Evolutionary conservation across 2,888 invertebrate genomes (phyloP).

Genomic region (Geotrupes spiniger): DNA sequence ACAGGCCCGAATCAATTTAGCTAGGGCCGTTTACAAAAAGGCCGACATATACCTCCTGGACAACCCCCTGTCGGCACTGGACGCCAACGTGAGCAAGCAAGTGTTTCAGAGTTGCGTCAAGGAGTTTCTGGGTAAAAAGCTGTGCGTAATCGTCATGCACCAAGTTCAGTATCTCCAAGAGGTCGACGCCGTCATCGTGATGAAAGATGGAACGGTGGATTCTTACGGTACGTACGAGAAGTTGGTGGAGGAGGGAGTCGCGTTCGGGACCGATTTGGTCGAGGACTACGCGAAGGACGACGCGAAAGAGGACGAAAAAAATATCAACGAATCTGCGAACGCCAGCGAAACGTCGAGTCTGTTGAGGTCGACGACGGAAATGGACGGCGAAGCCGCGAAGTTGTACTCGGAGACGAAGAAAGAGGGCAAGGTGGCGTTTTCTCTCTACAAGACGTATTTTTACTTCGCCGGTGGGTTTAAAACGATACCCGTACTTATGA

Average conservation of each 20-base stretch:
- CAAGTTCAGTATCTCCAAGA: constrained; percentile 58
- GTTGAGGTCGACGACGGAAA: constrained; percentile 10
- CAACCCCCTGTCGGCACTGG: constrained; percentile 76
- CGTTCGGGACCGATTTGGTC: constrained; percentile 19
- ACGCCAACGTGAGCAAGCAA: constrained; percentile 67
- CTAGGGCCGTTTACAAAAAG: constrained; percentile 68
- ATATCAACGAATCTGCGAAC: background rate
- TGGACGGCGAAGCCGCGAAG: constrained; percentile 10
- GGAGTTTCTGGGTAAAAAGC: constrained; percentile 55
- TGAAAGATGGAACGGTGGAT: constrained; percentile 52
- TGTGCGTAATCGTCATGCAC: constrained; percentile 63
- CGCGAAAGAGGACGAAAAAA: background rate
- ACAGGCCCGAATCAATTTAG: constrained; percentile 72
- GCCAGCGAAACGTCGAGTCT: constrained; percentile 11
- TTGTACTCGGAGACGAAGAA: constrained; percentile 32
- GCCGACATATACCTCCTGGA: constrained; percentile 74
- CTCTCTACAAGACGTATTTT: constrained; percentile 33
- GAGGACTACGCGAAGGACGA: constrained; percentile 15
- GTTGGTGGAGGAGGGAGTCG: constrained; percentile 10
- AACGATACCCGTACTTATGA: constrained; percentile 25
- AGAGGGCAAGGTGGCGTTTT: constrained; percentile 30
- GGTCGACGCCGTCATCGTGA: constrained; percentile 53
- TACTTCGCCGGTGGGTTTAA: constrained; percentile 32
- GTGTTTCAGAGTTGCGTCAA: constrained; percentile 68
- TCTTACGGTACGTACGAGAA: constrained; percentile 15